A percentile compares a stretch with the other conserved stretches of the same genome.
Evolutionary conservation across 2,888 invertebrate species (phyloP).

Genomic region (Acanthosoma haemorrhoidale): DNA sequence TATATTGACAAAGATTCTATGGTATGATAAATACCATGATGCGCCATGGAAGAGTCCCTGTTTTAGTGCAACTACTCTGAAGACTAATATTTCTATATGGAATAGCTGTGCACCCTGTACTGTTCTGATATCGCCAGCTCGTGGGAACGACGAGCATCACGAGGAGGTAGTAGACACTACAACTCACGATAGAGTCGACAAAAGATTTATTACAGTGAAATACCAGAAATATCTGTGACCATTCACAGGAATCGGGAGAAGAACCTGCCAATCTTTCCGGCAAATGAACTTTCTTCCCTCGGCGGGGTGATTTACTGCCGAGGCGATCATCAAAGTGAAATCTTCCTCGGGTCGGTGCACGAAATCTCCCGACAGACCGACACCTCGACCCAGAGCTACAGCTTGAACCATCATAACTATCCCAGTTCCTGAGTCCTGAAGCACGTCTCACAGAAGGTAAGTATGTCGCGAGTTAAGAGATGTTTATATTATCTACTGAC

Average conservation of each 20-base stretch:
- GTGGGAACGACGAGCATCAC: too few relatives aligned
- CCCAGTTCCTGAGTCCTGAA: not conserved
- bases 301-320: not conserved
- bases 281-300: slow-evolving; percentile 1
- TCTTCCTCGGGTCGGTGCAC: not conserved
- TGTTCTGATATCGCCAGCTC: too few relatives aligned
- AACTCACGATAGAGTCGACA: not conserved
- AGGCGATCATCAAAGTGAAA: slow-evolving; percentile 8
- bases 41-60: too few relatives aligned
- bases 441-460: not conserved
- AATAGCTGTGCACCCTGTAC: too few relatives aligned
- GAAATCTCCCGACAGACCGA: not conserved
- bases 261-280: not conserved
- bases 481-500: not conserved
- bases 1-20: too few relatives aligned
- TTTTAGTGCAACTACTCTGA: too few relatives aligned
- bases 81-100: too few relatives aligned
- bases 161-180: too few relatives aligned
- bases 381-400: too few relatives aligned
- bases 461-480: not conserved
- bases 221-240: too few relatives aligned
- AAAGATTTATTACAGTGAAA: not conserved
- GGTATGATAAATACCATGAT: too few relatives aligned
- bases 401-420: not conserved
- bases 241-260: not conserved